Evolutionary conservation across 2,888 invertebrate genomes (phyloP), one percentile per base, ranked within the genome.

Genomic region (Orthosia incerta): DNA sequence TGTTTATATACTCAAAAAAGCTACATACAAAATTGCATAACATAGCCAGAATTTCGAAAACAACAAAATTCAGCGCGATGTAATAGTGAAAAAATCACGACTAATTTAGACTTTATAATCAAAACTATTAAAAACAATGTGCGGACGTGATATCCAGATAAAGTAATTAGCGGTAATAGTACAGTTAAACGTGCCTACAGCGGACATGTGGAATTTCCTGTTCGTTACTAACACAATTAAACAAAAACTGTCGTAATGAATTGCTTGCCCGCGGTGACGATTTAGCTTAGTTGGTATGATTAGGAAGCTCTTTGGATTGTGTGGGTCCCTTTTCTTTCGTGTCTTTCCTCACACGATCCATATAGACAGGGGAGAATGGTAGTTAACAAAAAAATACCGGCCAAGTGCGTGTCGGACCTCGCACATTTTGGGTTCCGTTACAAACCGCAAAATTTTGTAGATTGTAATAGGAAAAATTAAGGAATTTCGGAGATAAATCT

Each of bases 101-200:
- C 7, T 46, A 20, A 57, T 23, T 51, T n/a, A 26, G 15, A 18
- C 3, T 48, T 39, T 31, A n/a, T 50, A 69, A 79, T 82, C 31
- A 69, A 61, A 69, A 55, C 62, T 20, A 56, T 69, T 67, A 60
- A 56, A 74, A 74, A 86, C 80, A 78, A 79, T 75, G 69, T 59
- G 60, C 86, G 86, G 87, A 83, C 84, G 86, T 85, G 79, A 82
- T 86, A 79, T 67, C 26, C 64, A 84, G 82, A 80, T 85, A 77
- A 70, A 82, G 65, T 82, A 75, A 87, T 86, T 79, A 71, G 31
- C 55, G n/a, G 50, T 63, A 23, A 20, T 48, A 11, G 26, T 71
- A 79, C 66, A 78, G 66, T 83, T 79, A 73, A 71, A 75, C 71
- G 66, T 64, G 57, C 64, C 61, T 50, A 61, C 68, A 71, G 64